Base-by-base conservation (phyloP, 2,888 invertebrate species). In the Acronicta aceris region DNA sequence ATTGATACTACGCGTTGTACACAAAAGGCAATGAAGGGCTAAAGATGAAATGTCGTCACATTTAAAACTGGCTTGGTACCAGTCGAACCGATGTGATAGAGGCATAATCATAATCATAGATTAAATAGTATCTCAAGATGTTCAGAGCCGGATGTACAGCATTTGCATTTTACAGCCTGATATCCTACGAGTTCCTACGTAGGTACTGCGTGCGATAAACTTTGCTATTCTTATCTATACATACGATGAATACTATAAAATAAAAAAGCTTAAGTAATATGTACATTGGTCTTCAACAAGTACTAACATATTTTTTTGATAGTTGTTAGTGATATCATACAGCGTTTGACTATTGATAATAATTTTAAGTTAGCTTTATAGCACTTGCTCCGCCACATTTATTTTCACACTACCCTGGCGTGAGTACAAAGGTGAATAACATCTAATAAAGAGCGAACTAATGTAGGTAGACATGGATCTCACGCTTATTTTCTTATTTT, bases 121-220 rank as follows among this genome's bases (percentile, higher is more conserved):
- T 66, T 64, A 69, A 78, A 81, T 77, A 71, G 72, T 74, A 69
- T 83, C 78, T 76, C 77, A 76, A 81, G 81, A 83, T 80, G 74
- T 70, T 73, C 79, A 69, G 66, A 86, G 82, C 86, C 86, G 87
- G 88, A 88, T 89, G 85, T 86, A 81, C 76, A 79, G 74, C 79
- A 85, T 87, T 86, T 86, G 82, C 84, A 84, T 83, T 84, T 84
- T 81, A 85, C 76, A 77, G 75, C 60, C 58, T 70, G 71, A 78
- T 80, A 82, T 71, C 70, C 74, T 58, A 59, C 63, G 70, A 65
- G 59, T 71, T 79, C 65, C 55, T 27, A 48, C 61, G 73, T 68
- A 65, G 52, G 59, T 73, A 55, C 51, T 59, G 59, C 40, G 33
- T 61, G 60, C 61, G 52, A 72, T 76, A 73, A 66, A 74, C 42